These are phyloP conservation scores for Coregonus clupeaformis DNA, from an alignment of 2,113 vertebrate species.

Conservation along the genomic window DNA sequence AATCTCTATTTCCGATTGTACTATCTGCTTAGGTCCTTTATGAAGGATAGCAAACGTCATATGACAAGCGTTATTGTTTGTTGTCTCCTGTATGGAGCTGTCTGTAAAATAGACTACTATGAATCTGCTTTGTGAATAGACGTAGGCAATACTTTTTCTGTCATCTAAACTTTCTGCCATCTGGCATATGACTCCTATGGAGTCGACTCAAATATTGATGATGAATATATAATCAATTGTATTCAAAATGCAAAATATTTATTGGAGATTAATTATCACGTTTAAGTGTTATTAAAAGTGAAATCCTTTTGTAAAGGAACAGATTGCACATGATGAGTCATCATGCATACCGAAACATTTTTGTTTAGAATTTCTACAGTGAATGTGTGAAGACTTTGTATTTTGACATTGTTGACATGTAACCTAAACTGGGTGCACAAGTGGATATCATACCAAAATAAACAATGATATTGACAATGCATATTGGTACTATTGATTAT, in stretches of 20 bases:
- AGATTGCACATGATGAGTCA: not conserved
- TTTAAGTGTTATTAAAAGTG: slow-evolving; percentile 2
- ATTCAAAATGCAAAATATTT: not conserved
- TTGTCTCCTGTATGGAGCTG: not conserved
- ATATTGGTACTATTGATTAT: not conserved
- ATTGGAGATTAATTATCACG: not conserved
- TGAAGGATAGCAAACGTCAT: not conserved
- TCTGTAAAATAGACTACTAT: not conserved
- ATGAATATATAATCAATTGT: slow-evolving; percentile 8
- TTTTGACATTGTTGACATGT: not conserved
- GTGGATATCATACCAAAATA: slow-evolving; percentile 2
- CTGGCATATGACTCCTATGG: slow-evolving; percentile 37
- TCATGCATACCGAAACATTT: too few species aligned
- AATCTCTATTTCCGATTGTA: not conserved
- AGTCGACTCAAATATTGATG: not conserved
- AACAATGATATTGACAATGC: not conserved
- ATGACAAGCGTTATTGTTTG: not conserved
- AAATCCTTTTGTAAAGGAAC: slow-evolving; percentile 41
- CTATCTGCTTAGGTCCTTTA: slow-evolving; percentile 17
- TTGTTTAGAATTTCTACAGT: too few species aligned
- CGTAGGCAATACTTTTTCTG: not conserved
- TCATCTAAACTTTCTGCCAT: not conserved
- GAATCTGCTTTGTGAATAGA: not conserved
- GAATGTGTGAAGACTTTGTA: not conserved
- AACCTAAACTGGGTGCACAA: not conserved